Evolutionary conservation across 2,797 vertebrate species (phyloP), one percentile per base, ranked within the genome.

Genomic region (Gymnopithys bicolor): DNA sequence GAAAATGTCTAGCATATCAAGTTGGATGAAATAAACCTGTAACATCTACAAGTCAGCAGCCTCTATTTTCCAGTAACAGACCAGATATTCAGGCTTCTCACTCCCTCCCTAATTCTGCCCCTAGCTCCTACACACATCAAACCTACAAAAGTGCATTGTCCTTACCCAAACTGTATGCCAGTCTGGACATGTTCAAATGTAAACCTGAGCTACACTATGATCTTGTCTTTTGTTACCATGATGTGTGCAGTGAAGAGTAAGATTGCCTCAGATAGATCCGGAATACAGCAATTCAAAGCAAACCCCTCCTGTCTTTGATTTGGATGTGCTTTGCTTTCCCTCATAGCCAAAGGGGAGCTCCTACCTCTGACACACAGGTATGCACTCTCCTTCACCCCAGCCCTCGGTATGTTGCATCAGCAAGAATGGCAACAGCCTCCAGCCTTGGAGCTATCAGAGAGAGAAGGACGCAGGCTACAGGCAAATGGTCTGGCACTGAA

Each of bases 301-400:
- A 73, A 52, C 55, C 90, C 13, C 28, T 82, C 78, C 63, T 22
- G 45, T 81, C 90, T 95, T 95, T 93, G 75, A 95, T 96, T 94
- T 87, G 90, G 67, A 87, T 55, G 35, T 74, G 86, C 77, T 71
- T 68, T 68, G 83, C 87, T 90, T 88, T 94, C 92, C 75, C 60
- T 68, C 78, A 48, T 60, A 95, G 96, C 96, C 94, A 90, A 95
- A 94, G 94, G 95, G 93, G 88, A 97, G 74, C 85, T 96, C 88
- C 93, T 95, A 84, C 95, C 93, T 96, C 91, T 94, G 86, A 90
- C 95, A 96, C 80, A 87, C 67, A 88, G 92, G 74, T 86, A 89
- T 89, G 92, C 87, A 94, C 94, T 95, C 81, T 92, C 73, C 89
- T 93, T 95, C 91, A 90, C 87, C 94, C 83, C 96, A 78, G 68